These are phyloP conservation scores for Pterois miles DNA, from an alignment of 2,797 vertebrate genomes.

Conservation along the genomic window DNA sequence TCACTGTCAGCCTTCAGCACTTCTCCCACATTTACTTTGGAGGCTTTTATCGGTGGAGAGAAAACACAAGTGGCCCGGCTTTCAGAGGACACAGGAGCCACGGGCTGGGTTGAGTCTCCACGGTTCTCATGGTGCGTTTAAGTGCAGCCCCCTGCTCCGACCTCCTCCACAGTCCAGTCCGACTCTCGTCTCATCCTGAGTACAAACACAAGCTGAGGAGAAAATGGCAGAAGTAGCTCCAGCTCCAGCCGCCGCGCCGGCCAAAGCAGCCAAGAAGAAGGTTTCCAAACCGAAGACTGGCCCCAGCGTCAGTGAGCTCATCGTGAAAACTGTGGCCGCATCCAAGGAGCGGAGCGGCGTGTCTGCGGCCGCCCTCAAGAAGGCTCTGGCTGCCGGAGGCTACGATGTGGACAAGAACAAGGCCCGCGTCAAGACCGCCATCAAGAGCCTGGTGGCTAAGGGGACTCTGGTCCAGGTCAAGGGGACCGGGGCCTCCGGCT, in stretches of 20 bases:
- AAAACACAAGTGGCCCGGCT: constrained; percentile 54
- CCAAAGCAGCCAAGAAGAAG: constrained; percentile 40
- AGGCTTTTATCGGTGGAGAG: constrained; percentile 19
- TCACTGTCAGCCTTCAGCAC: neutral
- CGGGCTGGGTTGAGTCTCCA: constrained; percentile 30
- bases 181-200: neutral
- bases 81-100: neutral
- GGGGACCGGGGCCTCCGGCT: no score
- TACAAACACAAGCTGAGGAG: rapidly evolving
- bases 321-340: constrained; percentile 10
- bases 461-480: no score
- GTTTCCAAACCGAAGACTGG: neutral
- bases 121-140: constrained; percentile 58
- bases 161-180: neutral
- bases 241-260: neutral
- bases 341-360: constrained; percentile 46
- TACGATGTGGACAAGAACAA: constrained; percentile 50
- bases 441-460: no score
- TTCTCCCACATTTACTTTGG: neutral
- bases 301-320: constrained; percentile 26
- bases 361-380: constrained; percentile 24
- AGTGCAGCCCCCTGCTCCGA: neutral
- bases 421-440: no score
- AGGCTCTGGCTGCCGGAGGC: constrained; percentile 23
- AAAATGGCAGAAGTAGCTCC: constrained; percentile 57